phyloP scores from a whole-genome alignment of 2,888 invertebrate species.

The Thyatira batis region DNA sequence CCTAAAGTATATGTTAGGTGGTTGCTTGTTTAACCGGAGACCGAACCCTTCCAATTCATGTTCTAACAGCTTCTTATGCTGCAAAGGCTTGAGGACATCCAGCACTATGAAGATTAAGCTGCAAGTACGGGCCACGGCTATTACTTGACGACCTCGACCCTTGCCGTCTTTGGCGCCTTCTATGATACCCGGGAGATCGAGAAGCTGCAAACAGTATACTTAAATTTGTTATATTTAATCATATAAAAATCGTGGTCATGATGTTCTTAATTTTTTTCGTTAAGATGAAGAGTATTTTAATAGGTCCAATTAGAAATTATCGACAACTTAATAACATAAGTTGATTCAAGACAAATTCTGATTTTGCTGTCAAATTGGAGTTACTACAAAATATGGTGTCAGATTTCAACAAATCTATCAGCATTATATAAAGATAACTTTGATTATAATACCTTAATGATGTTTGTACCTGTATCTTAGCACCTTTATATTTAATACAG shows the following conservation, averaged over 20 bases:
- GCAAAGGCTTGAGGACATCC: constrained; percentile 98
- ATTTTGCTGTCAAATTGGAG: no score
- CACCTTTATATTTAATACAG: constrained; percentile 99
- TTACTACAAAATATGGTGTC: no score
- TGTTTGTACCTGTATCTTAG: constrained; percentile 93
- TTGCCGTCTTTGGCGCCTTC: constrained; percentile 99
- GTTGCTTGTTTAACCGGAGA: constrained; percentile 95
- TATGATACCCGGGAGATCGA: constrained; percentile 99
- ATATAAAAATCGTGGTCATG: no score
- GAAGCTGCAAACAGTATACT: constrained; percentile 82
- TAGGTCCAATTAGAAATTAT: no score
- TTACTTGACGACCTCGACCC: constrained; percentile 98
- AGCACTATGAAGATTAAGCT: constrained; percentile 98
- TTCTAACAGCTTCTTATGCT: constrained; percentile 97
- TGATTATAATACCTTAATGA: constrained; percentile 1
- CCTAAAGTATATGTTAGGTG: constrained; percentile 97
- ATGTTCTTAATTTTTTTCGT: no score
- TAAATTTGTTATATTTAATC: no score
- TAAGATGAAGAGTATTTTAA: no score
- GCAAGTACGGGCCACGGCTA: constrained; percentile 99
- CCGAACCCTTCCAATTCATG: constrained; percentile 99
- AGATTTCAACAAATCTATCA: no score
- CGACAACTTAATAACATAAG: no score
- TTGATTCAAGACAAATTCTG: no score
- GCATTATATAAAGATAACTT: no score